Conservation (phyloP, 1,140 invertebrate species). For the Sitobion miscanthi region DNA sequence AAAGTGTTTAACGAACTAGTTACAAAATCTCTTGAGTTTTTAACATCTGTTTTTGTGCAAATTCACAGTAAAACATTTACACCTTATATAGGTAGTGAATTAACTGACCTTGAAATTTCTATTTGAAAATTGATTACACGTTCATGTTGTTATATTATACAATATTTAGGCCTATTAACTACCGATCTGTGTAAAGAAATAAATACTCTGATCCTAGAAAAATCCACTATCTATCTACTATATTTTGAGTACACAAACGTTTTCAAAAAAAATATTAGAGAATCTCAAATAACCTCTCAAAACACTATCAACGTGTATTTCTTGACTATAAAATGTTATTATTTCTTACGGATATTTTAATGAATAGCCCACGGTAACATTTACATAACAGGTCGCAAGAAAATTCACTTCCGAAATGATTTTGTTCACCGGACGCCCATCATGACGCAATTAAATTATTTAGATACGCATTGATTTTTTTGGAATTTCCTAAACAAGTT, state of each 20-base stretch:
- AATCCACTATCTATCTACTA: neutral
- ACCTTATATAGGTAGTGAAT: neutral
- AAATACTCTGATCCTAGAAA: neutral
- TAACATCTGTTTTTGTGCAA: slow-evolving; percentile 2
- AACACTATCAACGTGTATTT: neutral
- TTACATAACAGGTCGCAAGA: slow-evolving; percentile 16
- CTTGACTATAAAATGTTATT: neutral
- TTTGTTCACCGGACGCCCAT: neutral
- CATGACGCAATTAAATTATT: neutral
- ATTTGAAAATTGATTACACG: neutral
- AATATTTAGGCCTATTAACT: neutral
- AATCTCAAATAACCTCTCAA: neutral
- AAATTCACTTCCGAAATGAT: neutral
- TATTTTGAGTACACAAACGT: neutral
- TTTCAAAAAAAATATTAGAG: neutral
- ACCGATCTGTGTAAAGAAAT: neutral
- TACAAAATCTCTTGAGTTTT: neutral
- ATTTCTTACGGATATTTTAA: neutral
- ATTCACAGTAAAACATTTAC: neutral
- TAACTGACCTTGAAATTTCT: neutral
- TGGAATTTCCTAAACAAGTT: neutral
- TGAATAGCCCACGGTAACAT: neutral
- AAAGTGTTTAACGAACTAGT: neutral
- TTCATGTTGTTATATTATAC: neutral
- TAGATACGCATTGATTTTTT: neutral